These are phyloP conservation scores for Lepus americanus DNA, from an alignment of 2,113 vertebrate species.

Conservation along the genomic window DNA sequence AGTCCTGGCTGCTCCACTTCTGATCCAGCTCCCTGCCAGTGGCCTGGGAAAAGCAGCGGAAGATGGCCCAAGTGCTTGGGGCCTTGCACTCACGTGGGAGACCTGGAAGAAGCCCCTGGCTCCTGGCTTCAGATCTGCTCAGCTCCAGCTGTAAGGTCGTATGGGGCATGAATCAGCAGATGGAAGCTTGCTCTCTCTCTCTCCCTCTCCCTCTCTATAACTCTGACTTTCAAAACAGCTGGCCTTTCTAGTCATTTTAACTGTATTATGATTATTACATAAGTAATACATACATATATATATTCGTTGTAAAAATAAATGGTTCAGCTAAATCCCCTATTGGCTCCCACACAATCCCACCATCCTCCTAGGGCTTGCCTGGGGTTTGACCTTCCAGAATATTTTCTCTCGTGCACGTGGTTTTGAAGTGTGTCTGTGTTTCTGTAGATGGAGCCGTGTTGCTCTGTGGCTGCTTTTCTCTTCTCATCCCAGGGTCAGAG, in stretches of 20 bases:
- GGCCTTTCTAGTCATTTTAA: constrained; percentile 42
- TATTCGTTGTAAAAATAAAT: background rate
- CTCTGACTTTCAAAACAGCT: background rate
- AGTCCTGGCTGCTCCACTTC: too few relatives aligned
- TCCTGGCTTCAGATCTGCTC: too few relatives aligned
- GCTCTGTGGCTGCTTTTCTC: constrained; percentile 15
- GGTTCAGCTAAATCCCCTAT: background rate
- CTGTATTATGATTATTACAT: background rate
- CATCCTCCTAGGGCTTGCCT: background rate
- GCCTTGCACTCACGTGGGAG: too few relatives aligned
- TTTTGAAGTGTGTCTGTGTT: background rate
- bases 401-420: background rate
- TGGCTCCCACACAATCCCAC: background rate
- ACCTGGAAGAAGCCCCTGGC: too few relatives aligned
- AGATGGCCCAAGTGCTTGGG: too few relatives aligned
- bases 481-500: constrained; percentile 7
- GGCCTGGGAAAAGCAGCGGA: too few relatives aligned
- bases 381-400: background rate
- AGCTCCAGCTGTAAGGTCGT: too few relatives aligned
- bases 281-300: background rate
- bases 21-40: too few relatives aligned
- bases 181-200: too few relatives aligned
- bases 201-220: too few relatives aligned
- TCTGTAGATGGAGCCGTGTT: background rate
- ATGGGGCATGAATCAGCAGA: too few relatives aligned